Percentiles rank a stretch among this genome's conserved stretches.
These are phyloP conservation scores for Esperia sulphurella DNA, from an alignment of 2,888 invertebrate genomes.

Conservation along the genomic window DNA sequence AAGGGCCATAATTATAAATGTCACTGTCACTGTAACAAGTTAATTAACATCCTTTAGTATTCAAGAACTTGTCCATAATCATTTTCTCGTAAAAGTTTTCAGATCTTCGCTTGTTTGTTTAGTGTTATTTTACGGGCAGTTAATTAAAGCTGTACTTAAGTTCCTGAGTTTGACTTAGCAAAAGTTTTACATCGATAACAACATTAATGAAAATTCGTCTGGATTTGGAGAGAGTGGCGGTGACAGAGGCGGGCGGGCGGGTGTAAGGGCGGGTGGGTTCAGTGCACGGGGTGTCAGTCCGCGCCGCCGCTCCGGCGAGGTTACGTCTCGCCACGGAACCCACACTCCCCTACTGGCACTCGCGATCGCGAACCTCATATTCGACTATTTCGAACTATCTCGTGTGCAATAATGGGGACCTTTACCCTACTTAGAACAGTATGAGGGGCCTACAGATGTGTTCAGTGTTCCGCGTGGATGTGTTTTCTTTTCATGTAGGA, in stretches of 20 bases:
- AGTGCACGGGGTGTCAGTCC: conserved; percentile 50
- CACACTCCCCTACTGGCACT: conserved; percentile 21
- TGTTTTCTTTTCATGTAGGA: conserved; percentile 37
- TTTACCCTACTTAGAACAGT: conserved; percentile 22
- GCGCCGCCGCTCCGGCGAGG: conserved; percentile 48
- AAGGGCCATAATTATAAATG: too few relatives aligned
- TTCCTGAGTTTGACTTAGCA: conserved; percentile 63
- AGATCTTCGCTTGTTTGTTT: conserved; percentile 45
- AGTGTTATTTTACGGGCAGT: conserved; percentile 67
- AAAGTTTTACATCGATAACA: conserved; percentile 75
- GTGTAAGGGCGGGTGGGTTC: conserved; percentile 49
- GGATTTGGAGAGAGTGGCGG: conserved; percentile 68
- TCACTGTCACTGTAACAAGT: conserved; percentile 21
- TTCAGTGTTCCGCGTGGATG: conserved; percentile 44
- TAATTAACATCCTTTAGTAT: conserved; percentile 34
- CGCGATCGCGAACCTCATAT: conserved; percentile 41
- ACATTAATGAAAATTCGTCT: conserved; percentile 75
- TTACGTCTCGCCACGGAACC: conserved; percentile 41
- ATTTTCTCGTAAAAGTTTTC: conserved; percentile 39
- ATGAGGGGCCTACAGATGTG: conserved; percentile 34
- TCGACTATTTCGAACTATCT: conserved; percentile 11
- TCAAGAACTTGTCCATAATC: conserved; percentile 32
- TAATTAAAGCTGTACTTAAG: conserved; percentile 61
- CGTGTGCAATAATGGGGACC: conserved; percentile 33
- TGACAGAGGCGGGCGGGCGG: conserved; percentile 56